Evolutionary conservation across 2,888 invertebrate genomes (phyloP).

Genomic region (Loripinus fragilis): DNA sequence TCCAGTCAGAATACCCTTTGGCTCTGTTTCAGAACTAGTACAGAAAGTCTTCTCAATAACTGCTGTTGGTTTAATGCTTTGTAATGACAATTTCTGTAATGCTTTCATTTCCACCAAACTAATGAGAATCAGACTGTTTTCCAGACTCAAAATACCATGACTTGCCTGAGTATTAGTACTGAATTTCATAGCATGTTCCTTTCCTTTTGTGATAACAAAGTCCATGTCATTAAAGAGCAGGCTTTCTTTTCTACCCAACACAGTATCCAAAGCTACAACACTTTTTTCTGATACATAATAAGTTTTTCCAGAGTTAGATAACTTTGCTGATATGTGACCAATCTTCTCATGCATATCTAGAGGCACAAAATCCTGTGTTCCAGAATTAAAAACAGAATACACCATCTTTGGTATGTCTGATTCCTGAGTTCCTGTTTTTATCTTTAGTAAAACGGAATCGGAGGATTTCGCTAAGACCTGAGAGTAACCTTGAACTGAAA

Average conservation of each 20-base stretch:
- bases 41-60: constrained; percentile 20
- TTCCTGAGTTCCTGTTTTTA: constrained; percentile 24
- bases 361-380: constrained; percentile 36
- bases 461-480: constrained; percentile 39
- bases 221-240: constrained; percentile 31
- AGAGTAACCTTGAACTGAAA: constrained; percentile 45
- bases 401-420: constrained; percentile 31
- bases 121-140: constrained; percentile 25
- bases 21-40: constrained; percentile 23
- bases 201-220: constrained; percentile 21
- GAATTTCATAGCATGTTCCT: constrained; percentile 14
- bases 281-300: constrained; percentile 25
- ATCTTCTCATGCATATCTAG: constrained; percentile 22
- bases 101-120: constrained; percentile 28
- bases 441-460: constrained; percentile 50
- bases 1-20: constrained; percentile 42
- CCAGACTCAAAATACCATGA: constrained; percentile 13
- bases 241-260: constrained; percentile 8
- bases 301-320: neutral
- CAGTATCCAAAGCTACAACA: constrained; percentile 31
- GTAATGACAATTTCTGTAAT: neutral
- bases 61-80: constrained; percentile 25
- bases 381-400: constrained; percentile 47
- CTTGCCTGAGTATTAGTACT: constrained; percentile 12
- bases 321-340: neutral